A percentile compares a stretch with the other conserved stretches of the same genome.
Conservation (phyloP, 2,797 vertebrate genomes). For the Falco peregrinus region DNA sequence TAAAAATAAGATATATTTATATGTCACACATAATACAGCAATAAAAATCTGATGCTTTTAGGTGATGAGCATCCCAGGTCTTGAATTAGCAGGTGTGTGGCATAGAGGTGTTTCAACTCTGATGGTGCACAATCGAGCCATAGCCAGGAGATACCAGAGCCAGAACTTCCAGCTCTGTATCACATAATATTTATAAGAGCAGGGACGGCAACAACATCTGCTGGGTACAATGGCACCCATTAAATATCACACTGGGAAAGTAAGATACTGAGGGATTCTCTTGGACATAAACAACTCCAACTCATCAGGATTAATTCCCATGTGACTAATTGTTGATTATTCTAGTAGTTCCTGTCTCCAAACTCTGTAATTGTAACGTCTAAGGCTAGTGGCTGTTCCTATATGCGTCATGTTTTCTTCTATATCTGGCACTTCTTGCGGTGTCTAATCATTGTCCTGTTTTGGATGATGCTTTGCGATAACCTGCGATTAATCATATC, state of each 20-base stretch:
- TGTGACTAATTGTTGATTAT: background rate
- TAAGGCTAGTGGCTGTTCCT: background rate
- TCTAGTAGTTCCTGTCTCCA: background rate
- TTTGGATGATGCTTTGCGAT: background rate
- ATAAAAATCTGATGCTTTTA: background rate
- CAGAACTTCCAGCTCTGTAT: background rate
- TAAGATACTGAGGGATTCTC: background rate
- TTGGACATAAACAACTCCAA: background rate
- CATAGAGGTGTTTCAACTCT: background rate
- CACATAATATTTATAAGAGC: background rate
- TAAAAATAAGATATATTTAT: background rate
- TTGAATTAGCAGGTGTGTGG: background rate
- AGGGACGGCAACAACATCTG: background rate
- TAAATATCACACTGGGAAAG: background rate
- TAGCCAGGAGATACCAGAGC: background rate
- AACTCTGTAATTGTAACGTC: background rate
- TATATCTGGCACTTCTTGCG: background rate
- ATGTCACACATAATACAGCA: background rate
- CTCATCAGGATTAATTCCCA: background rate
- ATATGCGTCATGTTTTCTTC: background rate
- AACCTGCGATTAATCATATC: background rate
- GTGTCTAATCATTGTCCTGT: background rate
- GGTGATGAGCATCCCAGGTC: background rate
- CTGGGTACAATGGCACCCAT: background rate
- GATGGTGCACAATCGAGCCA: background rate